phyloP scores from a whole-genome alignment of 2,113 vertebrate genomes.

The Delphinapterus leucas region DNA sequence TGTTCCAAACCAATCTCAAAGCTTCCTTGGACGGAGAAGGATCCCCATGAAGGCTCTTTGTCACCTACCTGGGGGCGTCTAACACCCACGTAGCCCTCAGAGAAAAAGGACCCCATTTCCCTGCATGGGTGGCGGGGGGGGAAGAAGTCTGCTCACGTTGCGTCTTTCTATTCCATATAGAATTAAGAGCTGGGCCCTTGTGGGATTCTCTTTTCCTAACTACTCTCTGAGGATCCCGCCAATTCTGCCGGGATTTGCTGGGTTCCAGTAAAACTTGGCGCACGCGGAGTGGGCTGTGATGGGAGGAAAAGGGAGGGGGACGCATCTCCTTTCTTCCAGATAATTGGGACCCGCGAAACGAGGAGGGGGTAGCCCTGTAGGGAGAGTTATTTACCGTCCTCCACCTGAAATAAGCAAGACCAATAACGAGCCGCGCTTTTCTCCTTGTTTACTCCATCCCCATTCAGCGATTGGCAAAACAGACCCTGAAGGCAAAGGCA shows the following conservation, averaged over 20 bases:
- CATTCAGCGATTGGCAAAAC: constrained; percentile 78
- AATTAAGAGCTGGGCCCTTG: constrained; percentile 28
- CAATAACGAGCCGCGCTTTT: constrained; percentile 70
- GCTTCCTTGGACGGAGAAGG: not conserved
- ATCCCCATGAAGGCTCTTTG: not conserved
- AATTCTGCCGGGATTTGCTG: constrained; percentile 54
- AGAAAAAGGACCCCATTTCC: not conserved
- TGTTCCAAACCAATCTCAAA: not conserved
- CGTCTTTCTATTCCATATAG: not conserved
- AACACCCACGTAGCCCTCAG: too few relatives aligned
- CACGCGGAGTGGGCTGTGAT: not conserved
- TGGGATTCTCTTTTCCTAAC: constrained; percentile 26
- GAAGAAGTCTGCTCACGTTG: not conserved
- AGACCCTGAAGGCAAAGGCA: constrained; percentile 82
- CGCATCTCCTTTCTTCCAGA: constrained; percentile 61
- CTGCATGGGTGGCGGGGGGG: not conserved
- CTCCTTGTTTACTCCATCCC: constrained; percentile 77
- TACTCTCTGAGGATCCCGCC: constrained; percentile 49
- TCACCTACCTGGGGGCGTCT: not conserved
- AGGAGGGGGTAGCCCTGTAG: constrained; percentile 53
- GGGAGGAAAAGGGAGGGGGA: not conserved
- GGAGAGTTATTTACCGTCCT: constrained; percentile 69
- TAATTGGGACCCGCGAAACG: constrained; percentile 69
- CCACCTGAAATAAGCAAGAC: constrained; percentile 79
- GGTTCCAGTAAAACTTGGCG: constrained; percentile 49